Percentiles rank a stretch among this genome's conserved stretches.
Evolutionary conservation across 2,113 vertebrate species (phyloP).

Genomic region (Excalfactoria chinensis): DNA sequence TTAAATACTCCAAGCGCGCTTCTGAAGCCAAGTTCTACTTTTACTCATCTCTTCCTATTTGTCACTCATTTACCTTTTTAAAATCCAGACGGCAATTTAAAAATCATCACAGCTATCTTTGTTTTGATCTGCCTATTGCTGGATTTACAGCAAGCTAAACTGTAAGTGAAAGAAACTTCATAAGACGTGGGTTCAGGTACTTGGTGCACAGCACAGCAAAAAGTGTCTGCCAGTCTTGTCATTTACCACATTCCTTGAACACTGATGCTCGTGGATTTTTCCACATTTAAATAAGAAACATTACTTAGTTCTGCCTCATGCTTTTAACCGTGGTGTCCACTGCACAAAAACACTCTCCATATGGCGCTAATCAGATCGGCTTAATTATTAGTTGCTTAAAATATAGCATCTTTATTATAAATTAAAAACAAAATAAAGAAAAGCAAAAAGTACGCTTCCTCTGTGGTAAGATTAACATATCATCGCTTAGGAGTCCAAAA

Average conservation of each 20-base stretch:
- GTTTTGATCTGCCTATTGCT: neutral
- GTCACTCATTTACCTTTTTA: neutral
- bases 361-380: conserved; percentile 74
- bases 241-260: conserved; percentile 14
- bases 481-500: conserved; percentile 27
- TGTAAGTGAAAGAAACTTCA: neutral
- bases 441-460: neutral
- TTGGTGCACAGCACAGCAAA: neutral
- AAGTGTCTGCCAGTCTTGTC: conserved; percentile 16
- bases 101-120: neutral
- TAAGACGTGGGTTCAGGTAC: neutral
- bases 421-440: neutral
- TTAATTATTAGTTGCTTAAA: conserved; percentile 74
- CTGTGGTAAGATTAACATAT: conserved; percentile 32
- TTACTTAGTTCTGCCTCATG: conserved; percentile 46
- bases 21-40: neutral
- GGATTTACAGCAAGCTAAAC: neutral
- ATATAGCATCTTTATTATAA: conserved; percentile 68
- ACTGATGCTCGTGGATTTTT: neutral
- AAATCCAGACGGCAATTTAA: neutral
- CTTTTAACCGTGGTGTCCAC: conserved; percentile 31
- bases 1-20: neutral
- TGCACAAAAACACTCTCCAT: conserved; percentile 64
- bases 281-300: conserved; percentile 50
- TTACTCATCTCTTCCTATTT: neutral